Evolutionary conservation across 2,888 invertebrate genomes (phyloP), one percentile per base, ranked within the genome.

Genomic region (Eurytoma adleriae): DNA sequence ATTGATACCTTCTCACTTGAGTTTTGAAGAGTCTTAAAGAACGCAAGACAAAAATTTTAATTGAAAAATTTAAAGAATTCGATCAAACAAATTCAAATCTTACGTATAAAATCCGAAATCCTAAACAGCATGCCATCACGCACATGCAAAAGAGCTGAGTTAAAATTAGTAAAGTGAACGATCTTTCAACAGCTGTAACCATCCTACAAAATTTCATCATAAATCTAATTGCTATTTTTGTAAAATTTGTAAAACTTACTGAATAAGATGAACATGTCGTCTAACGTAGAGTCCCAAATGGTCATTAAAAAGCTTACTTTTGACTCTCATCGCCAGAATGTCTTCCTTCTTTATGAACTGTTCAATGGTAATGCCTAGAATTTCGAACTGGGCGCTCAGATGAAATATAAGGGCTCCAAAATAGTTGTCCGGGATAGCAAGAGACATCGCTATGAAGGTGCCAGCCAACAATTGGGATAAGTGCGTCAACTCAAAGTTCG

Each of bases 71-170:
- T 48, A n/a, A 61, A 71, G n/a, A n/a, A 18, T 30, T 57, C 7
- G n/a, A 2, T 52, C 1, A 64, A 27, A 24, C 4, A 16, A n/a
- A 14, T 5, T 16, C n/a, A 1, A 16, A 56, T 59, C 68, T 76
- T 68, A 69, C 68, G 10, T 40, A 13, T 52, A 76, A 59, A 61
- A 76, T 76, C 16, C 30, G 59, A 52, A 76, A 57, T 14, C 75
- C 61, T 7, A 76, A 30, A 24, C 75, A 69, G 4, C 59, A 50
- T 13, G 40, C 75, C 61, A 76, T 52, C 5, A 68, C 68, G 7
- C 27, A 68, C 61, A 76, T 67, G 27, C 59, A 50, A 18, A 76
- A 61, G 12, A 76, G 2, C 20, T 76, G 68, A 0, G 50, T 16
- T 20, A 76, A 30, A 61, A 68, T 59, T 52, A 68, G 5, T 14